Evolutionary conservation across 2,113 vertebrate species (phyloP).

Genomic region (Cavia aperea): DNA sequence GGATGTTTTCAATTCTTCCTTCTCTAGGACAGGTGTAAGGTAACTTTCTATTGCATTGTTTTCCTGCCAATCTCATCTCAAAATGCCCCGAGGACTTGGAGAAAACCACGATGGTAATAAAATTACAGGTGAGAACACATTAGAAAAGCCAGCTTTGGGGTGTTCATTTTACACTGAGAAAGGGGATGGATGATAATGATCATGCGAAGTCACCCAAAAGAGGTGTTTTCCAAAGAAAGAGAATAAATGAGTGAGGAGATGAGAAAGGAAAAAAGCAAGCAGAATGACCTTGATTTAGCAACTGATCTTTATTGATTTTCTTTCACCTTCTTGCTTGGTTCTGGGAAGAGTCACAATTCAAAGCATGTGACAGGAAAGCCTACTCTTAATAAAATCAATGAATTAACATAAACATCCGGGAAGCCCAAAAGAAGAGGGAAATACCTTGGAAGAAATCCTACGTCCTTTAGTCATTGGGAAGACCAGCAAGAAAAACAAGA

Average conservation of each 20-base stretch:
- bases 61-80: slow-evolving; percentile 49
- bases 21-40: slow-evolving; percentile 35
- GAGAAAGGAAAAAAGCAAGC: not conserved
- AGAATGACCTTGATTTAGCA: slow-evolving; percentile 48
- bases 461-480: slow-evolving; percentile 25
- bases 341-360: slow-evolving; percentile 35
- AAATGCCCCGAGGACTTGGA: slow-evolving; percentile 44
- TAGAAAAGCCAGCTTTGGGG: slow-evolving; percentile 22
- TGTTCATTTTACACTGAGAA: slow-evolving; percentile 43
- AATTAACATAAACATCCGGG: slow-evolving; percentile 16
- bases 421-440: slow-evolving; percentile 4
- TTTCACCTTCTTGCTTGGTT: slow-evolving; percentile 42
- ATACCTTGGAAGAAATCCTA: not conserved
- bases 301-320: slow-evolving; percentile 44
- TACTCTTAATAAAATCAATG: slow-evolving; percentile 23
- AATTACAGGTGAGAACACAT: slow-evolving; percentile 19
- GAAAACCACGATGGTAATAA: slow-evolving; percentile 57
- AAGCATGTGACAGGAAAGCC: not conserved
- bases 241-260: not conserved
- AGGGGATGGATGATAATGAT: slow-evolving; percentile 35
- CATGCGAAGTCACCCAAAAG: slow-evolving; percentile 15
- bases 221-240: slow-evolving; percentile 40
- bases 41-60: slow-evolving; percentile 53
- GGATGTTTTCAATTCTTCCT: slow-evolving; percentile 31
- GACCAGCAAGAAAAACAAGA: not conserved